Base-by-base conservation (phyloP, 2,888 invertebrate species). In the Drosophila tanythrix region DNA sequence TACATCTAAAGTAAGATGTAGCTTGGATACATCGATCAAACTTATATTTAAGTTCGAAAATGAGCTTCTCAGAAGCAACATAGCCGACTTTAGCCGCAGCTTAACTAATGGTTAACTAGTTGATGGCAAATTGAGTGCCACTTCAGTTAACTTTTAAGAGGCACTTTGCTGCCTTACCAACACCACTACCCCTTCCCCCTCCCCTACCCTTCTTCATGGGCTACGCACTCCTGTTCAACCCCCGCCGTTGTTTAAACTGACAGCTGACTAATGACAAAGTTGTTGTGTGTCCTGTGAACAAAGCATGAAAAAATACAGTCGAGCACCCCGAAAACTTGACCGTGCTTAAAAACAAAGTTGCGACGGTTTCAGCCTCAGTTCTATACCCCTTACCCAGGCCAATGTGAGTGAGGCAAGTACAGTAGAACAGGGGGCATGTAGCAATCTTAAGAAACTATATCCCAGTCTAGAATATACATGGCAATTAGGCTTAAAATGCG, bases 281-380 rank as follows among this genome's bases (percentile, higher is more conserved):
- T 88, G 69, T 63, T 64, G 57, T 72, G 69, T 62, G 70, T 77
- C 66, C 77, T 75, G 64, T 31, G 64, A 61, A 59, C 80, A 82
- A 75, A 71, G 70, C 69, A 50, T 40, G 31, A 40, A 25, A 40
- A 56, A 52, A 63, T 43, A 29, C 15, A 38, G 46, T 57, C 43
- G 48, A 58, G 40, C 31, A 46, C 55, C 55, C 65, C 69, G 57
- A 70, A 73, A 82, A 88, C 77, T 85, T 85, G 83, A 80, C 85
- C 81, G 74, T 68, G 83, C 83, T 75, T 88, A 80, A 88, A 77
- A 88, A 88, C 83, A 88, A 84, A 88, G 83, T 84, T 84, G 72
- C 66, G 33, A 53, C 58, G 40, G 21, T 66, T 76, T 65, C 61
- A 36, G 31, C 48, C 65, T 50, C 50, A 68, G 31, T 36, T 35